These are phyloP conservation scores for Synanthedon formicaeformis DNA, from an alignment of 2,888 invertebrate species.

Conservation along the genomic window DNA sequence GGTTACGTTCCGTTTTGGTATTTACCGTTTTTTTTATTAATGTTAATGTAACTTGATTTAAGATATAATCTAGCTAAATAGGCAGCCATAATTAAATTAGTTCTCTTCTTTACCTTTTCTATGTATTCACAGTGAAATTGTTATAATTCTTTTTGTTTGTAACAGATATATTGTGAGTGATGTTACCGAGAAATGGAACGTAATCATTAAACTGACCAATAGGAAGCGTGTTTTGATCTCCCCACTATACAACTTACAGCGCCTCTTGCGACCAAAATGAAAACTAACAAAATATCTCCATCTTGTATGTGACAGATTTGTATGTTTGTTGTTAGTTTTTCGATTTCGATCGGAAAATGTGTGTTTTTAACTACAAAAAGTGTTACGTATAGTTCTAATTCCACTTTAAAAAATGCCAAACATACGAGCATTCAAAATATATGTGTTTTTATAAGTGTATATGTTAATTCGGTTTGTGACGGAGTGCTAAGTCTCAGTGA, in stretches of 20 bases:
- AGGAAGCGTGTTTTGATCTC: slow-evolving; percentile 10
- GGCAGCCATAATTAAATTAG: too few relatives aligned
- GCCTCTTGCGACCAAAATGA: slow-evolving; percentile 55
- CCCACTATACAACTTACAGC: slow-evolving; percentile 43
- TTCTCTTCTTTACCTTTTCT: too few relatives aligned
- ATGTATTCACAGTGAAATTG: too few relatives aligned
- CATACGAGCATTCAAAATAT: background rate
- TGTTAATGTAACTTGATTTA: too few relatives aligned
- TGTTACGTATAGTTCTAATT: slow-evolving; percentile 9
- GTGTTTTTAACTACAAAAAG: slow-evolving; percentile 38
- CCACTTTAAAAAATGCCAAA: background rate
- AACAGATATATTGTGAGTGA: too few relatives aligned
- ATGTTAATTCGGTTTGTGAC: slow-evolving; percentile 50
- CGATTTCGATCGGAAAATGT: slow-evolving; percentile 48
- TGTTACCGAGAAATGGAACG: slow-evolving; percentile 31
- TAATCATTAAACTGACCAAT: slow-evolving; percentile 33
- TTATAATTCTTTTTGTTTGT: too few relatives aligned
- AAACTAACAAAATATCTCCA: slow-evolving; percentile 73
- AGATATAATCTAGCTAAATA: too few relatives aligned
- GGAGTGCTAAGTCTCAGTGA: slow-evolving; percentile 59
- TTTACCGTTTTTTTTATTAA: too few relatives aligned
- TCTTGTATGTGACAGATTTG: slow-evolving; percentile 74
- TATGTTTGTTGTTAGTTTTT: slow-evolving; percentile 68
- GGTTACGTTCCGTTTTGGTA: too few relatives aligned
- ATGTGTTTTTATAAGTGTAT: background rate